phyloP scores from a whole-genome alignment of 2,888 invertebrate species.

The Drosophila atroscutellata region DNA sequence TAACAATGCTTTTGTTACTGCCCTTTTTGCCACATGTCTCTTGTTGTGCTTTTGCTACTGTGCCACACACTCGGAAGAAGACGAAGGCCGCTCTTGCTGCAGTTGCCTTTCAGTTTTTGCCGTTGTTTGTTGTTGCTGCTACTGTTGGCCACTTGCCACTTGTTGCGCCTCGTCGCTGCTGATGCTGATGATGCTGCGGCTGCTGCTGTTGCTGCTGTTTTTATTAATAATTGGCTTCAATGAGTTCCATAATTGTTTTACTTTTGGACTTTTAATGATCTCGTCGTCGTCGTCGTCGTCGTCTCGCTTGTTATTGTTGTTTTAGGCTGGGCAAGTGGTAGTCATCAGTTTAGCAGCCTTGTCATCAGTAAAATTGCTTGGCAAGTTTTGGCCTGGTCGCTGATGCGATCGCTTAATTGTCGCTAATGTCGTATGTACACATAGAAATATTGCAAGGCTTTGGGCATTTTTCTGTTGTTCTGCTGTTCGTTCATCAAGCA shows the following conservation, averaged over 20 bases:
- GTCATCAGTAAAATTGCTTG: conserved; percentile 50
- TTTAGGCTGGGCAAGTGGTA: conserved; percentile 39
- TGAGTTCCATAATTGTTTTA: conserved; percentile 83
- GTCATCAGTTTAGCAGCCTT: conserved; percentile 61
- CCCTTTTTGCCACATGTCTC: conserved; percentile 76
- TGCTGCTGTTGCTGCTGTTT: conserved; percentile 40
- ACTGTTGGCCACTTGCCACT: conserved; percentile 66
- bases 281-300: conserved; percentile 38
- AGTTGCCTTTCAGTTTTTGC: conserved; percentile 63
- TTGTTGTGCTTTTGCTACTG: conserved; percentile 70
- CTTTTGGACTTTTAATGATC: conserved; percentile 80
- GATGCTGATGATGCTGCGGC: conserved; percentile 25
- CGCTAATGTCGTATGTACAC: not conserved
- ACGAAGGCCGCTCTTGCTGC: conserved; percentile 52
- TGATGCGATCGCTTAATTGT: conserved; percentile 7
- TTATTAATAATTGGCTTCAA: conserved; percentile 84
- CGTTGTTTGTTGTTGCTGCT: conserved; percentile 26
- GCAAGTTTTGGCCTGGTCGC: conserved; percentile 16
- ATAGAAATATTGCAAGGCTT: conserved; percentile 9
- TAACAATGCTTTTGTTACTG: conserved; percentile 68
- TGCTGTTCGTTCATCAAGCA: not conserved
- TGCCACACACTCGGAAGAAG: conserved; percentile 65
- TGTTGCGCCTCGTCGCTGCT: conserved; percentile 56
- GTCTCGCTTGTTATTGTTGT: conserved; percentile 32
- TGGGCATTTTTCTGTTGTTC: conserved; percentile 8